Evolutionary conservation across 1,140 invertebrate genomes (phyloP).

Genomic region (Aphidius ervi): DNA sequence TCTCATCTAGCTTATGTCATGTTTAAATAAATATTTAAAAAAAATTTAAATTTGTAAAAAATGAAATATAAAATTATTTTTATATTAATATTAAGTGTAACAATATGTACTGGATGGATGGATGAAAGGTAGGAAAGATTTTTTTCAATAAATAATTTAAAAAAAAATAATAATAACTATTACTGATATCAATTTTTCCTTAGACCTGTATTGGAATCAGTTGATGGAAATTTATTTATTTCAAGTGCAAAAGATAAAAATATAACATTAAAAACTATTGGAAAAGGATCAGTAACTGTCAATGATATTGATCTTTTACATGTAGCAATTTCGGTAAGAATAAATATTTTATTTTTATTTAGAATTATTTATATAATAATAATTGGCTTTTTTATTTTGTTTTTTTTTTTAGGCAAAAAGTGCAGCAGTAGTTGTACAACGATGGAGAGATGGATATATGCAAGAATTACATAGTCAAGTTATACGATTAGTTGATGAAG

Average conservation of each 20-base stretch:
- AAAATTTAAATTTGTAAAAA: no score
- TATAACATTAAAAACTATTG: constrained; percentile 61
- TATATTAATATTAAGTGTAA: constrained; percentile 12
- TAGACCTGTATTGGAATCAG: constrained; percentile 61
- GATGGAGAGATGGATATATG: constrained; percentile 42
- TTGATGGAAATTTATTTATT: constrained; percentile 63
- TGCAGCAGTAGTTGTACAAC: constrained; percentile 46
- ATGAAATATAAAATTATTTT: background rate
- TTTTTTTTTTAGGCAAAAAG: constrained; percentile 38
- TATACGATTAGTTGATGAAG: constrained; percentile 32
- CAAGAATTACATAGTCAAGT: constrained; percentile 38
- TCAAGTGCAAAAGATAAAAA: constrained; percentile 61
- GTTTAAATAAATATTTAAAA: no score
- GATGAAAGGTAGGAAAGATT: constrained; percentile 24
- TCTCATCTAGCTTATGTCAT: no score
- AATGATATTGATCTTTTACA: constrained; percentile 58
- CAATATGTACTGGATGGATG: constrained; percentile 22
- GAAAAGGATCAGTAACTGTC: constrained; percentile 59
- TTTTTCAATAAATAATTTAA: constrained; percentile 2
- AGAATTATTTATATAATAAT: constrained; percentile 6
- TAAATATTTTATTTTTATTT: background rate
- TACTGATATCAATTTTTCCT: constrained; percentile 17
- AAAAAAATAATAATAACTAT: constrained; percentile 2
- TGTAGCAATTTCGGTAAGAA: constrained; percentile 47
- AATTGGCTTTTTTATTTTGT: constrained; percentile 7